Base-by-base conservation (phyloP, 1,140 invertebrate genomes). In the Pissodes strobi region DNA sequence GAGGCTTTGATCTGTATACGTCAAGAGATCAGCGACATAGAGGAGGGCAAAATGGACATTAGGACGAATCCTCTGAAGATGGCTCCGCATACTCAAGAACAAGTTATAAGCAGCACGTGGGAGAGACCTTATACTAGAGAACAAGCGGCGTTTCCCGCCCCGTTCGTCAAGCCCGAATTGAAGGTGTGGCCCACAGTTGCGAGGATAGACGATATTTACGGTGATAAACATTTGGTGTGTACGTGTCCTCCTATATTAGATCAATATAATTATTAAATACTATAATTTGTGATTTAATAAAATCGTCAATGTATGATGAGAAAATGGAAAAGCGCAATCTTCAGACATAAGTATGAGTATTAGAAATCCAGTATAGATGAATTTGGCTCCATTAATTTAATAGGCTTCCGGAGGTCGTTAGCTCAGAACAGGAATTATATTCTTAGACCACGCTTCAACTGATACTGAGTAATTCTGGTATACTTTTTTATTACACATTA, bases 161-260 rank as follows among this genome's bases (percentile, higher is more conserved):
- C 87, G 1, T 97, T 94, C 76, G 89, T 97, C 0, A 88, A 85
- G 70, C 88, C 90, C 12, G 88, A 90, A 52, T 89, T 86, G 1
- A 99, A 99, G 80, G 88, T 97, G 45, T 99, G 97, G 97, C 97
- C 97, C 10, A 94, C 92, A 17, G 94, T 98, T 1, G 90, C 92
- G 22, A 85, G 97, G 74, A 98, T 99, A 61, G 97, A 99, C 78
- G 97, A 99, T 77, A 93, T 93, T 73, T 99, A 97, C 72, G 98
- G 97, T 1, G 98, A 99, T 77, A 95, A 95, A 77, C 94, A 99
- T 82, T 85, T 99, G 12, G 90, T 99, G 0, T 99, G 97, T 78
- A 95, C 93, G 0, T 98, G 95, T 76, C 94, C 94, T 22, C 92
- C 92, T 1, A 89, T 95, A 69, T 78, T 88, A 55, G 85, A 88